Conservation (phyloP, 1,140 invertebrate genomes). For the Vanessa atalanta region DNA sequence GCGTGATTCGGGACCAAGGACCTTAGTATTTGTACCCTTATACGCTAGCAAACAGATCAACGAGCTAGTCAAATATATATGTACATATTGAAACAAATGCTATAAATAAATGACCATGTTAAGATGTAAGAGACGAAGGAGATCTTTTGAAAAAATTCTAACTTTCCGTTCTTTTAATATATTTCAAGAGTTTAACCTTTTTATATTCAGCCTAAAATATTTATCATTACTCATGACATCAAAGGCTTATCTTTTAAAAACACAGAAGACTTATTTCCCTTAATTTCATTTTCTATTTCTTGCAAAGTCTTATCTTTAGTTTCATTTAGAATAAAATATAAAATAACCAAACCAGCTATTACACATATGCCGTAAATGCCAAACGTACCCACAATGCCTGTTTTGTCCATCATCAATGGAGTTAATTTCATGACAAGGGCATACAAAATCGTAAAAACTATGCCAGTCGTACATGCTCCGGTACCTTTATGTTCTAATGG, state of each 20-base stretch:
- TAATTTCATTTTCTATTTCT: constrained; percentile 57
- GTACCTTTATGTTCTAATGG: constrained; percentile 52
- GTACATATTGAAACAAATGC: too few species aligned
- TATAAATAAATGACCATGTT: too few species aligned
- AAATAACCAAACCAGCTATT: constrained; percentile 39
- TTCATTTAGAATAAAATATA: constrained; percentile 53
- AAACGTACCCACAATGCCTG: constrained; percentile 48
- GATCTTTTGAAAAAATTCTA: too few species aligned
- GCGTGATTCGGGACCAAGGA: too few species aligned
- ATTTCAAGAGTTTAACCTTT: not conserved
- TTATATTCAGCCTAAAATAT: not conserved
- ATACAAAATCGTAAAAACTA: constrained; percentile 47
- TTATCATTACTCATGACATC: not conserved
- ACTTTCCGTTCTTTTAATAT: not conserved
- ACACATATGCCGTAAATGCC: constrained; percentile 44
- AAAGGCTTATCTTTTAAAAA: constrained; percentile 18
- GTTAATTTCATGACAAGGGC: constrained; percentile 47
- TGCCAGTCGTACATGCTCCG: constrained; percentile 43
- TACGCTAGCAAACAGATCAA: too few species aligned
- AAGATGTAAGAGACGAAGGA: too few species aligned
- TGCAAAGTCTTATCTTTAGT: constrained; percentile 62
- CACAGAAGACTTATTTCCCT: constrained; percentile 32
- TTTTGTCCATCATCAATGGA: constrained; percentile 45
- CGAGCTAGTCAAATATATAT: too few species aligned
- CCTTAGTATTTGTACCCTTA: too few species aligned